These are phyloP conservation scores for Venusia cambrica DNA, from an alignment of 2,888 invertebrate genomes.

Conservation along the genomic window DNA sequence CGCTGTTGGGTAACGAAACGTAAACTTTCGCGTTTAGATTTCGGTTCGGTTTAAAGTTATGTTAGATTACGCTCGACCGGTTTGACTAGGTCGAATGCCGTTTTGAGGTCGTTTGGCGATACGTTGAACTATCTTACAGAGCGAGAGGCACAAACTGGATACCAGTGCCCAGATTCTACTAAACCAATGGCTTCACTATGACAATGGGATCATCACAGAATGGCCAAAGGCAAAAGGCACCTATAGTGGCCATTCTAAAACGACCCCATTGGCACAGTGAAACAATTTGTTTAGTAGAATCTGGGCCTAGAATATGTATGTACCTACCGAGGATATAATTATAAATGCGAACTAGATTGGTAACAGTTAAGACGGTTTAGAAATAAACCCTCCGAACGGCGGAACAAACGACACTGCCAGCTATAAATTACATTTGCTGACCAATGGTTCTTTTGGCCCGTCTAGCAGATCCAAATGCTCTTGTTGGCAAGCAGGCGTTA, in stretches of 20 bases:
- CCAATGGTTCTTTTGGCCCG: constrained; percentile 40
- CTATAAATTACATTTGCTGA: constrained; percentile 41
- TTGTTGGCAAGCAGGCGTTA: constrained; percentile 40
- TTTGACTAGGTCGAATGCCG: constrained; percentile 73
- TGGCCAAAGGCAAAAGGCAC: too few relatives aligned
- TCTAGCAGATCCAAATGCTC: constrained; percentile 24
- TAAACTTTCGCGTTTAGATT: constrained; percentile 76
- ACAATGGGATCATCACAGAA: too few relatives aligned
- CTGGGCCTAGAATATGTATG: too few relatives aligned
- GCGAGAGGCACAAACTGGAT: constrained; percentile 47
- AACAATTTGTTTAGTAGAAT: too few relatives aligned
- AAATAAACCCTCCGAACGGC: constrained; percentile 41
- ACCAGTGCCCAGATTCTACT: too few relatives aligned
- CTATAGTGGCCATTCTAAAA: too few relatives aligned
- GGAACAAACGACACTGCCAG: constrained; percentile 34
- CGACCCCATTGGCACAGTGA: too few relatives aligned
- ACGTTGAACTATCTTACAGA: constrained; percentile 50
- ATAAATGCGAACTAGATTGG: constrained; percentile 62
- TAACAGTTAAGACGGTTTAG: constrained; percentile 61
- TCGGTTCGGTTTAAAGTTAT: constrained; percentile 68
- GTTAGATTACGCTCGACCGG: constrained; percentile 69
- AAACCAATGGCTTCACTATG: too few relatives aligned
- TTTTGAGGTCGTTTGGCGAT: constrained; percentile 77
- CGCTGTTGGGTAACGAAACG: constrained; percentile 53
- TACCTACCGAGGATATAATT: constrained; percentile 48